phyloP scores from a whole-genome alignment of 2,797 vertebrate genomes.

The Hirundo rustica region DNA sequence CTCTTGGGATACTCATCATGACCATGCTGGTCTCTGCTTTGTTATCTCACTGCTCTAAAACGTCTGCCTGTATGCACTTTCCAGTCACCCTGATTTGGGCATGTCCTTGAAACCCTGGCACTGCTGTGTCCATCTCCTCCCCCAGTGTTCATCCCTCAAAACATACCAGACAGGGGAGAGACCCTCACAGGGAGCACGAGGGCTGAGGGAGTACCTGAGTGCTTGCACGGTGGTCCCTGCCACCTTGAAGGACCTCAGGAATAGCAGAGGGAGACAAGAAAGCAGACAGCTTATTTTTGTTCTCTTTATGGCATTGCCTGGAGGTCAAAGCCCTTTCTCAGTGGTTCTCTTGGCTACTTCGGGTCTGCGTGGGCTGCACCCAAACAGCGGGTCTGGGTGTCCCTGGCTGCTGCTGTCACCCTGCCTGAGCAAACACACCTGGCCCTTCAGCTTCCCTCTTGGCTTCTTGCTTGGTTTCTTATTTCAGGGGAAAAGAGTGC shows the following conservation, averaged over 20 bases:
- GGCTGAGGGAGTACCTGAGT: not conserved
- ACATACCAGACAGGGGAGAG: not conserved
- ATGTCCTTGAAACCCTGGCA: not conserved
- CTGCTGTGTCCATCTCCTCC: not conserved
- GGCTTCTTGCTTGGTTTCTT: not conserved
- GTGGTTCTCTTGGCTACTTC: not conserved
- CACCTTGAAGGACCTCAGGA: not conserved
- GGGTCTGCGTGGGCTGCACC: not conserved
- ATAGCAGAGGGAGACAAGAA: not conserved
- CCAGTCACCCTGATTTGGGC: not conserved
- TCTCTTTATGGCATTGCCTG: not conserved
- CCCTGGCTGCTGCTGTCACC: not conserved
- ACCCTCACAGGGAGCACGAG: not conserved
- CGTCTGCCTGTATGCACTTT: not conserved
- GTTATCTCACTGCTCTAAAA: not conserved
- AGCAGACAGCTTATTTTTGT: not conserved
- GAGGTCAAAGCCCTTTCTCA: not conserved
- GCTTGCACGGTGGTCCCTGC: not conserved
- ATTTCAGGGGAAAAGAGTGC: not conserved
- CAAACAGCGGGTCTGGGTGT: not conserved
- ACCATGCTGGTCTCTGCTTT: not conserved
- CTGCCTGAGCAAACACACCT: constrained; percentile 1
- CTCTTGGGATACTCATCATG: not conserved
- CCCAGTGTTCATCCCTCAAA: no score
- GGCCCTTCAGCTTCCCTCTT: not conserved